These are phyloP conservation scores for Camponotus pennsylvanicus DNA, from an alignment of 1,140 invertebrate genomes.

Conservation along the genomic window DNA sequence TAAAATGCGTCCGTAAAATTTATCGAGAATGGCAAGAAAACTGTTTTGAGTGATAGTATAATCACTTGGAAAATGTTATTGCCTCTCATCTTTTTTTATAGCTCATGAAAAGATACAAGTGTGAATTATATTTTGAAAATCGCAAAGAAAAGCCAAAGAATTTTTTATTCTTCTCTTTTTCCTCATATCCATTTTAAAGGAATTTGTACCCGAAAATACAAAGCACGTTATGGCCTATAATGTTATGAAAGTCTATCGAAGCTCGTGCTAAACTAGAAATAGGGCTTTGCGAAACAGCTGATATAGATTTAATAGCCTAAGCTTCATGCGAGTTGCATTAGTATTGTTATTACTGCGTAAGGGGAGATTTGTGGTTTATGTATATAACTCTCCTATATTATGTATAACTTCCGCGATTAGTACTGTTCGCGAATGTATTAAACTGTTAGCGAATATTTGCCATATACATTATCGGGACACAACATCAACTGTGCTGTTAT, in stretches of 20 bases:
- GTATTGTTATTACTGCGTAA: constrained; percentile 50
- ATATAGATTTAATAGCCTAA: constrained; percentile 61
- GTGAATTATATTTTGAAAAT: background rate
- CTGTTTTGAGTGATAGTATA: background rate
- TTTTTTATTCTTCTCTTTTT: background rate
- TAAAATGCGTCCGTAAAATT: background rate
- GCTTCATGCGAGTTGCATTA: constrained; percentile 52
- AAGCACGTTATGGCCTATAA: background rate
- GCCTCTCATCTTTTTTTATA: background rate
- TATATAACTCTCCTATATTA: constrained; percentile 50
- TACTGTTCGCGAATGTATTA: constrained; percentile 49
- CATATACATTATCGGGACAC: constrained; percentile 10
- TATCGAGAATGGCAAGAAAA: background rate
- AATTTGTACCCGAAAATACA: background rate
- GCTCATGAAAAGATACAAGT: background rate
- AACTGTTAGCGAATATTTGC: constrained; percentile 43
- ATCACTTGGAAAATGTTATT: background rate
- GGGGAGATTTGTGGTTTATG: constrained; percentile 58
- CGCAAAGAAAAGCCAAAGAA: background rate
- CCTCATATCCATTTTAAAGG: background rate
- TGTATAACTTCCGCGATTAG: constrained; percentile 45
- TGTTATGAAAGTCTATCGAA: constrained; percentile 14
- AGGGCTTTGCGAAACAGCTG: constrained; percentile 50
- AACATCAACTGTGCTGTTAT: background rate
- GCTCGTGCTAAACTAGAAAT: constrained; percentile 37